Evolutionary conservation across 2,113 vertebrate genomes (phyloP), one percentile per base, ranked within the genome.

Genomic region (Ctenodactylus gundi): DNA sequence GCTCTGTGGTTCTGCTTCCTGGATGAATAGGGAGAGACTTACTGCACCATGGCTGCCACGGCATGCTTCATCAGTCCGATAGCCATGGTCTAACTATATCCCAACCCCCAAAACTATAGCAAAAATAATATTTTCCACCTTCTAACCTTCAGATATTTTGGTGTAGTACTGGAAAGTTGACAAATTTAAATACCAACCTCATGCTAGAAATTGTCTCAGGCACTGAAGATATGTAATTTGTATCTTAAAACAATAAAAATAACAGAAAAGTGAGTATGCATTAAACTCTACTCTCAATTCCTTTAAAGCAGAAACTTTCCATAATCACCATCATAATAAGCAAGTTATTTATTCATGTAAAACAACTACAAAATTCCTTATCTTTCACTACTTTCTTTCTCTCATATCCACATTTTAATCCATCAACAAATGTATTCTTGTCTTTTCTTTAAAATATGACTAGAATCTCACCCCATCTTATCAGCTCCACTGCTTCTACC

Each of bases 231-330:
- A 77, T 53, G 1, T 81, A 53, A 88, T 70, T 46, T 41, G 2
- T 94, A 64, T 55, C 27, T 90, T 23, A 75, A 92, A 96, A 89
- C 64, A 1, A 90, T 80, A 4, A 95, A 65, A 88, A 90, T 29
- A 3, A n/a, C 64, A 49, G 39, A 15, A 70, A 92, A 68, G 12
- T 23, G 6, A 77, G 75, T 36, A 70, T 15, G 5, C 60, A 72
- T 85, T 67, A 95, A 51, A 83, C 20, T 57, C 4, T 46, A 20
- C 20, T 65, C 44, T 77, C 4, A 73, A 27, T 85, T 89, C 9
- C 13, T 46, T 21, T 6, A 80, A 10, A 31, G 21, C 31, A 46
- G 36, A 39, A 90, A 76, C 14, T 29, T 85, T 39, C 93, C 46
- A 36, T 13, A 75, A 27, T 77, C 58, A 55, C 23, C 67, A 83